phyloP scores from a whole-genome alignment of 2,888 invertebrate genomes.

The Plagodis dolabraria region DNA sequence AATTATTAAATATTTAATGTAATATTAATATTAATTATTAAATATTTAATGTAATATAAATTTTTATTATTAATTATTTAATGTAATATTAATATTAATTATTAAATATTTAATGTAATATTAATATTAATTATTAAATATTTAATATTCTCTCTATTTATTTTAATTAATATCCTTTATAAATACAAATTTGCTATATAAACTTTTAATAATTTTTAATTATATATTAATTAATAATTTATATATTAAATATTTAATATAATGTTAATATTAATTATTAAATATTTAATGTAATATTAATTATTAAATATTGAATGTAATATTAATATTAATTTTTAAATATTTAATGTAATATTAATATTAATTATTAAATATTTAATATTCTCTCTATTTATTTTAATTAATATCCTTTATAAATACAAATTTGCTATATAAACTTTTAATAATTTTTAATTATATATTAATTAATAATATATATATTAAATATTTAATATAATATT shows the following conservation, averaged over 20 bases:
- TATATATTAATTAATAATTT: slow-evolving; percentile 40
- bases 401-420: slow-evolving; percentile 48
- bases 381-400: slow-evolving; percentile 41
- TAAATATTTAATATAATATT: slow-evolving; percentile 26
- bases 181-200: slow-evolving; percentile 38
- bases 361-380: slow-evolving; percentile 39
- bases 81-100: too few species aligned
- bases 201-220: slow-evolving; percentile 40
- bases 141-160: slow-evolving; percentile 41
- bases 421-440: slow-evolving; percentile 34
- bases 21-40: slow-evolving; percentile 39
- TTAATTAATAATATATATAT: slow-evolving; percentile 39
- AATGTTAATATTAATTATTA: slow-evolving; percentile 26
- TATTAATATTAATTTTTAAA: too few species aligned
- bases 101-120: too few species aligned
- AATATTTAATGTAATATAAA: slow-evolving; percentile 22
- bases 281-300: too few species aligned
- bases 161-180: slow-evolving; percentile 47
- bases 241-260: slow-evolving; percentile 33
- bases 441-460: slow-evolving; percentile 43
- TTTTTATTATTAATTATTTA: slow-evolving; percentile 22
- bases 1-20: too few species aligned
- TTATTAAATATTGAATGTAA: slow-evolving; percentile 25
- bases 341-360: too few species aligned
- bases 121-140: slow-evolving; percentile 36